Evolutionary conservation across 2,888 invertebrate genomes (phyloP), one percentile per base, ranked within the genome.

Genomic region (Cactoblastis cactorum): DNA sequence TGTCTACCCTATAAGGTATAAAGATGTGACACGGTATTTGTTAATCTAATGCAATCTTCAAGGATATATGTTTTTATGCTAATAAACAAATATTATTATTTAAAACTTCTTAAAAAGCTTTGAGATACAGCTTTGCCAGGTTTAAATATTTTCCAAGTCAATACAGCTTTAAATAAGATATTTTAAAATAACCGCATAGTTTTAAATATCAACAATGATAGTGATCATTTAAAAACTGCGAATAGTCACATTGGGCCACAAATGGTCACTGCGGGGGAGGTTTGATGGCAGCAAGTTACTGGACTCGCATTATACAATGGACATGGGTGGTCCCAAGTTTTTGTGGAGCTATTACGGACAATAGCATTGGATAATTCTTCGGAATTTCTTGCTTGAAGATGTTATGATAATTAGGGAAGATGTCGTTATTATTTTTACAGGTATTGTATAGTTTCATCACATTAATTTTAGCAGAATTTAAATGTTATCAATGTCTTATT

Each of bases 181-280:
- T n/a, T n/a, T n/a, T n/a, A n/a, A n/a, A n/a, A n/a, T n/a, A n/a
- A n/a, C n/a, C n/a, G n/a, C n/a, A n/a, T n/a, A n/a, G n/a, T n/a
- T n/a, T n/a, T 28, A 28, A 28, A 28, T 8, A 28, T 28, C 28
- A 28, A 28, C 28, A 28, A 28, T 28, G 5, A 9, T 35, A 6
- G 12, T 35, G 5, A 38, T 12, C 14, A 15, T 41, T 24, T 41
- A 24, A 14, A 38, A 24, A 9, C 24, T 41, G 41, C 38, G 9
- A 24, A 14, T 19, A 14, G 24, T 24, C 38, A 18, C 12, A 43
- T 43, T n/a, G 28, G 9, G 15, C 43, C 22, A n/a, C 17, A 28
- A 41, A 43, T 43, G 14, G 43, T 28, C 43, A 28, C 43, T 6
- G 28, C 43, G 43, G 43, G 43, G 43, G 43, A 32, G 28, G 28